Evolutionary conservation across 30 jellyfish, hydroid and myxozoan genomes (phyloP).

Genomic region (Phacellophora camtschatica): DNA sequence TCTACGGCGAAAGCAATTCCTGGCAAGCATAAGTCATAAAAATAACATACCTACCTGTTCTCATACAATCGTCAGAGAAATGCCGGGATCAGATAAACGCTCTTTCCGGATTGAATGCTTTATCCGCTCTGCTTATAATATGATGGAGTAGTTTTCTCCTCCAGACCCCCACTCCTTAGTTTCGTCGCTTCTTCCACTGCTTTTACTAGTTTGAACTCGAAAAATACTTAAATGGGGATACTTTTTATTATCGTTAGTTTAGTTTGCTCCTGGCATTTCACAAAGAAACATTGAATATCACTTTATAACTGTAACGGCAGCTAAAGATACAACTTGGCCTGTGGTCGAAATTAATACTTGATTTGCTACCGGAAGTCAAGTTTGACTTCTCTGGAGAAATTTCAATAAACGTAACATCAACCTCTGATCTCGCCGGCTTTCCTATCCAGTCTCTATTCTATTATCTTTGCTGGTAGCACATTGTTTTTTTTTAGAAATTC

Average conservation of each 20-base stretch:
- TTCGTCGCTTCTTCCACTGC: slow-evolving; percentile 36
- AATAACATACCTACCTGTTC: slow-evolving; percentile 47
- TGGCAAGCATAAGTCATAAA: too few species aligned
- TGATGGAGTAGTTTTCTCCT: slow-evolving; percentile 25
- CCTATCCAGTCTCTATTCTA: too few species aligned
- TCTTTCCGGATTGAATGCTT: slow-evolving; percentile 40
- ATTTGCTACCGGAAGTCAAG: slow-evolving; percentile 27
- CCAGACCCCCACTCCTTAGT: slow-evolving; percentile 48
- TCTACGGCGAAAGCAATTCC: too few species aligned
- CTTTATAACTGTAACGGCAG: slow-evolving; percentile 1
- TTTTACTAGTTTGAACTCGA: slow-evolving; percentile 46
- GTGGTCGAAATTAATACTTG: slow-evolving; percentile 26
- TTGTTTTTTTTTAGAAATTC: too few species aligned
- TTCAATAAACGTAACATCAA: slow-evolving; percentile 17
- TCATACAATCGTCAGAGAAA: slow-evolving; percentile 47
- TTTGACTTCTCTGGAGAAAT: slow-evolving; percentile 36
- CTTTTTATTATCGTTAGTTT: slow-evolving; percentile 14
- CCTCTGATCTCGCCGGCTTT: slow-evolving; percentile 7
- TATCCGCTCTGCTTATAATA: slow-evolving; percentile 42
- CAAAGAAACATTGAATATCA: neutral
- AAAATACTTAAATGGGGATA: slow-evolving; percentile 20
- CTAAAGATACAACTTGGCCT: slow-evolving; percentile 45
- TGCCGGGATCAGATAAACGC: slow-evolving; percentile 54
- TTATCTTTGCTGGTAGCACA: too few species aligned
- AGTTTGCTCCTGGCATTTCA: slow-evolving; percentile 57